These are phyloP conservation scores for Origma solitaria DNA, from an alignment of 2,113 vertebrate species.

Conservation along the genomic window DNA sequence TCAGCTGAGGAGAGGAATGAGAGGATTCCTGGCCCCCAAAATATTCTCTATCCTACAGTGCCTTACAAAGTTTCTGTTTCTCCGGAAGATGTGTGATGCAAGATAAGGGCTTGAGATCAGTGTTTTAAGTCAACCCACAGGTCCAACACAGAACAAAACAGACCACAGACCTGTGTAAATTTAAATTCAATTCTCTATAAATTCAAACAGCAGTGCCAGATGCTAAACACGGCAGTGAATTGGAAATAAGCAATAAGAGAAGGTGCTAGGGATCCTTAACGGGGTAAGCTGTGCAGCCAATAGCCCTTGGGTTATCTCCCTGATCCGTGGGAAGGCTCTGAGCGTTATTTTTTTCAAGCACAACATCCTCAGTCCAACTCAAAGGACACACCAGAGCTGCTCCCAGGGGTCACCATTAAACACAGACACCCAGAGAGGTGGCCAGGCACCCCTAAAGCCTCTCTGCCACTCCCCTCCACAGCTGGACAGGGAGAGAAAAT, in stretches of 20 bases:
- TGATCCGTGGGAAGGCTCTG: not conserved
- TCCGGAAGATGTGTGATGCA: not conserved
- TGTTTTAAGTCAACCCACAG: not conserved
- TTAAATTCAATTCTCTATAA: not conserved
- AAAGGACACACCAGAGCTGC: not conserved
- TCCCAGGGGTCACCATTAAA: not conserved
- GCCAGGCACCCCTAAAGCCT: not conserved
- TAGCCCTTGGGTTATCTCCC: not conserved
- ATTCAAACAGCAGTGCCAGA: not conserved
- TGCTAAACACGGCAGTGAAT: not conserved
- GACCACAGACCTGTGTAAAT: no score
- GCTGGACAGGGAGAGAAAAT: not conserved
- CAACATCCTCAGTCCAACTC: not conserved
- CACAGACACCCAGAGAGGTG: not conserved
- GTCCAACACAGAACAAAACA: not conserved
- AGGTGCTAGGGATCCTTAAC: not conserved
- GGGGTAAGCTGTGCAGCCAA: not conserved
- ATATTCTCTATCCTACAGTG: accelerated
- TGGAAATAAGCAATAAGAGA: not conserved
- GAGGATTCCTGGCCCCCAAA: no score
- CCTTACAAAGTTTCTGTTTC: not conserved
- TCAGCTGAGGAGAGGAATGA: not conserved
- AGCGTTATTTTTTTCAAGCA: not conserved
- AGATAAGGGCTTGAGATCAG: not conserved
- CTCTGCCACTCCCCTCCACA: not conserved